Base-by-base conservation (phyloP, 2,113 vertebrate genomes). In the Ifrita kowaldi region DNA sequence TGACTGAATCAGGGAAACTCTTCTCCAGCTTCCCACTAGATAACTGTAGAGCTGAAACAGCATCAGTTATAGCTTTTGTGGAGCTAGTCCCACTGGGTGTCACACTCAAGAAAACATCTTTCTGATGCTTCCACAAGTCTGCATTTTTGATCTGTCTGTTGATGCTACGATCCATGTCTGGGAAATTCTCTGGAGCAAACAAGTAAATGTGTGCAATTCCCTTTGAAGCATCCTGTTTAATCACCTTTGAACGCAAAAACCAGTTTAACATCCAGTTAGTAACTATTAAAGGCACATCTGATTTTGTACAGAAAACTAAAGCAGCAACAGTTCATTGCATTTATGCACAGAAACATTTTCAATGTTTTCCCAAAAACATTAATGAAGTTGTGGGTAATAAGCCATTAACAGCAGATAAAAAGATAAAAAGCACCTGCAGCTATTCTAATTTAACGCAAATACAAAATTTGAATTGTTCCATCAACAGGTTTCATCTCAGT, bases 71-170 rank as follows among this genome's bases (percentile, higher is more conserved):
- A 59, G 44, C 84, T 77, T 85, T 88, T 30, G 91, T 50, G 37
- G 86, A 68, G 59, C 44, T 62, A 26, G 41, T 37, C 3, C 68
- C 97, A 90, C 62, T 57, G 27, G 97, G 94, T 37, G 97, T 18
- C n/a, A 89, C 94, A 15, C 98, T 99, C 94, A 99, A 91, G 90
- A 99, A 99, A 93, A 99, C 98, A 88, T 99, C 99, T 22, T 99
- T 98, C 87, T 99, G 98, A 78, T 99, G 98, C 93, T 99, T 99
- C 97, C 98, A 99, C 93, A 98, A 47, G 83, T 98, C 98, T 65
- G 98, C 98, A 1, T 97, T 98, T 52, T 97, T 97, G 64, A 99
- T 98, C 95, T 98, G 98, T 47, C 76, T 97, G 88, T 99, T 99
- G 91, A 99, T 53, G 56, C 99, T 99, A 56, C 65, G 95, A 28